These are phyloP conservation scores for Arenaria interpres DNA, from an alignment of 2,113 vertebrate genomes.

Conservation along the genomic window DNA sequence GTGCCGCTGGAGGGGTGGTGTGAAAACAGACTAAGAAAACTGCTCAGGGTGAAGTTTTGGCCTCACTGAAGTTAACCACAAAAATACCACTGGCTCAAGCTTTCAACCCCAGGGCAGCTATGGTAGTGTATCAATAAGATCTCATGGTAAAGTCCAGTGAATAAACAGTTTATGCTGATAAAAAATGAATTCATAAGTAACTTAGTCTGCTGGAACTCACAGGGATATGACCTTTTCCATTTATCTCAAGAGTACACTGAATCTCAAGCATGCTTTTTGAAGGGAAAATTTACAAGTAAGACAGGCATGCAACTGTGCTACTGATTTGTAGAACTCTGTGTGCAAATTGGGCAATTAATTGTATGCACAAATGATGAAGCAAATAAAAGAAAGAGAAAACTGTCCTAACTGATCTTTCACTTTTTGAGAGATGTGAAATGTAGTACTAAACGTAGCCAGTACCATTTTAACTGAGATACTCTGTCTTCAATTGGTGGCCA, in stretches of 20 bases:
- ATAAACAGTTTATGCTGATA: background rate
- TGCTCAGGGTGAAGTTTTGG: background rate
- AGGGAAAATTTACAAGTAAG: background rate
- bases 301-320: background rate
- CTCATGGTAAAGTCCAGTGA: background rate
- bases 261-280: background rate
- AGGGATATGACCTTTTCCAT: background rate
- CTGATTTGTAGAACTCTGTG: background rate
- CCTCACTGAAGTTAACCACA: background rate
- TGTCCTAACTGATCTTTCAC: background rate
- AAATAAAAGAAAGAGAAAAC: background rate
- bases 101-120: background rate
- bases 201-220: background rate
- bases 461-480: background rate
- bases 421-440: background rate
- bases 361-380: background rate
- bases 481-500: background rate
- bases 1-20: rapidly evolving
- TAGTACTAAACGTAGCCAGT: background rate
- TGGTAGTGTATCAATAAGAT: background rate
- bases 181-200: slow-evolving; percentile 32
- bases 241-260: background rate
- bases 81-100: background rate
- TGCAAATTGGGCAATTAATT: background rate
- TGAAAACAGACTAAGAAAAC: background rate